Conservation (phyloP, 2,888 invertebrate species). For the Acleris cristana region DNA sequence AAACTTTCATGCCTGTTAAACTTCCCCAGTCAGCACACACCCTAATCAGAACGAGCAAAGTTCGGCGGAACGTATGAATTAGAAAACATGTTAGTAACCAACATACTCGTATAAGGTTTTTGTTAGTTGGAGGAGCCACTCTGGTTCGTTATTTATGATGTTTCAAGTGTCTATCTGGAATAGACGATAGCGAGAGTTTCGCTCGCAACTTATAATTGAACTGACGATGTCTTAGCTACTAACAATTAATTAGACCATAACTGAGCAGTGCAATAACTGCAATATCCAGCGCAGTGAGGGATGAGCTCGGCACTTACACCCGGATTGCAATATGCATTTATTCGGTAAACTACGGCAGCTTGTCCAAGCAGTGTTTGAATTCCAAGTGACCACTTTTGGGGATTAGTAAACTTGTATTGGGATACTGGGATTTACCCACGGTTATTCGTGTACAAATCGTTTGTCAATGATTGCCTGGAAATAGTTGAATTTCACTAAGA, state of each 20-base stretch:
- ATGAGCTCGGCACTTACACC: slow-evolving; percentile 54
- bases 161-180: slow-evolving; percentile 38
- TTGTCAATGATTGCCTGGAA: neutral
- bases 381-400: slow-evolving; percentile 23
- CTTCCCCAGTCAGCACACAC: slow-evolving; percentile 30
- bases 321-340: slow-evolving; percentile 36
- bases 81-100: slow-evolving; percentile 35
- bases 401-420: slow-evolving; percentile 18
- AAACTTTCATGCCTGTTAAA: slow-evolving; percentile 34
- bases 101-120: slow-evolving; percentile 15
- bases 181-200: slow-evolving; percentile 40
- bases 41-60: slow-evolving; percentile 28
- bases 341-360: slow-evolving; percentile 28
- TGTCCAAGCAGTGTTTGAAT: slow-evolving; percentile 28
- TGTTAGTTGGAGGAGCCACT: slow-evolving; percentile 27
- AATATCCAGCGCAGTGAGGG: slow-evolving; percentile 52
- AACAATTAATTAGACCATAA: slow-evolving; percentile 70
- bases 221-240: slow-evolving; percentile 61
- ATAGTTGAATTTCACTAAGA: too few species aligned
- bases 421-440: neutral
- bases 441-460: neutral
- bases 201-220: slow-evolving; percentile 67
- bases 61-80: slow-evolving; percentile 33
- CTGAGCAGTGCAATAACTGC: slow-evolving; percentile 60
- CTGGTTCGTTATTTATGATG: slow-evolving; percentile 39